Percentiles rank a stretch among this genome's conserved stretches.
Conservation (phyloP, 2,113 vertebrate species). For the Caloenas nicobarica region DNA sequence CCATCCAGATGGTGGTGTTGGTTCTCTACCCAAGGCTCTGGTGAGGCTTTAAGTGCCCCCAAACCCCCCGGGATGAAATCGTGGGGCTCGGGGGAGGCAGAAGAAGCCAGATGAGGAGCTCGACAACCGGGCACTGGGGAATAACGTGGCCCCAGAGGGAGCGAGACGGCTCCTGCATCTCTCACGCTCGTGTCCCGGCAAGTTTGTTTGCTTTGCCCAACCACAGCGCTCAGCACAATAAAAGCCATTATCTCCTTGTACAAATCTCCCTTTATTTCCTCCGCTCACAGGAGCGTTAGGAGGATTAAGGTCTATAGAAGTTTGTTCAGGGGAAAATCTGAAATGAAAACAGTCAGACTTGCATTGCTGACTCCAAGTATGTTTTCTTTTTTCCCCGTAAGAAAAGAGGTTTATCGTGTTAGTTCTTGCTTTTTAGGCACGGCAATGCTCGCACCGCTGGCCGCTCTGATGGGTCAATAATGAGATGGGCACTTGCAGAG, state of each 20-base stretch:
- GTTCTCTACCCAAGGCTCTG: neutral
- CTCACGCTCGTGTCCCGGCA: neutral
- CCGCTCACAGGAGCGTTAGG: neutral
- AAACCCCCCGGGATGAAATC: neutral
- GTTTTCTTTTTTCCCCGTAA: fast-evolving
- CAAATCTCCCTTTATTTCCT: neutral
- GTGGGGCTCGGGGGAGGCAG: neutral
- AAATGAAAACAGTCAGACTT: neutral
- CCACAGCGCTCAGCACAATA: neutral
- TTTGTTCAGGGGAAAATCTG: neutral
- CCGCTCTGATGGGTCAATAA: neutral
- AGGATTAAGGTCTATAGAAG: neutral
- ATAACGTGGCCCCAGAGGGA: neutral
- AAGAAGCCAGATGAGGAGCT: neutral
- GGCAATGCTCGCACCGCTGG: neutral
- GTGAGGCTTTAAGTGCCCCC: neutral
- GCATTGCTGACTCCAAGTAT: neutral
- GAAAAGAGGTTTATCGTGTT: neutral
- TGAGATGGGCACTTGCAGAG: neutral
- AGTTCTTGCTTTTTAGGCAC: neutral
- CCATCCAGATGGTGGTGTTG: neutral
- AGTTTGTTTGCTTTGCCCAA: neutral
- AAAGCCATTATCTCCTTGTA: neutral
- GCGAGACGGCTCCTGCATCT: neutral
- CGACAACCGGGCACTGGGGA: neutral